Evolutionary conservation across 1,140 invertebrate genomes (phyloP).

Genomic region (Oryctes rhinoceros): DNA sequence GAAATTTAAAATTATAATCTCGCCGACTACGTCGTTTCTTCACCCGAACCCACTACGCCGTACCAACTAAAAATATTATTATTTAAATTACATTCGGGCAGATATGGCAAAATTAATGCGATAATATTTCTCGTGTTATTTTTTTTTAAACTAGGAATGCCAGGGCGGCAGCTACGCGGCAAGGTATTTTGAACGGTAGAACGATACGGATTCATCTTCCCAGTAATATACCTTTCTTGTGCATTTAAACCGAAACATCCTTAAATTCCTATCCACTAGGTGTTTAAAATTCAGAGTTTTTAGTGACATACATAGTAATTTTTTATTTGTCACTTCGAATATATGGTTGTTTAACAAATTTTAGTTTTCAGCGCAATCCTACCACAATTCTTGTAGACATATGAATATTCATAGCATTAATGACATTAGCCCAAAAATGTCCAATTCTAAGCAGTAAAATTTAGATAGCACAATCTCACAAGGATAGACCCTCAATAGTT

Average conservation of each 20-base stretch:
- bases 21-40: slow-evolving; percentile 11
- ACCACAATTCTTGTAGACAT: too few relatives aligned
- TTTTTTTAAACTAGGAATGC: not conserved
- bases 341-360: too few relatives aligned
- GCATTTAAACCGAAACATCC: not conserved
- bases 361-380: too few relatives aligned
- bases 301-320: too few relatives aligned
- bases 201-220: not conserved
- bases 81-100: slow-evolving; percentile 29
- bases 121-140: slow-evolving; percentile 26
- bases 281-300: too few relatives aligned
- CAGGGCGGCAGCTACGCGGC: not conserved
- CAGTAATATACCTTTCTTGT: not conserved
- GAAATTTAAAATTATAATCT: slow-evolving; percentile 34
- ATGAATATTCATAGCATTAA: too few relatives aligned
- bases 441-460: too few relatives aligned
- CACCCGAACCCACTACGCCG: not conserved
- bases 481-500: too few relatives aligned
- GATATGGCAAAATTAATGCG: slow-evolving; percentile 31
- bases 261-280: too few relatives aligned
- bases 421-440: too few relatives aligned
- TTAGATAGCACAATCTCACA: too few relatives aligned
- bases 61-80: slow-evolving; percentile 22
- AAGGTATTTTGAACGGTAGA: slow-evolving; percentile 25
- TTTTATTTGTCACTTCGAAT: too few relatives aligned